Base-by-base conservation (phyloP, 2,113 vertebrate species). In the Urocynchramus pylzowi region DNA sequence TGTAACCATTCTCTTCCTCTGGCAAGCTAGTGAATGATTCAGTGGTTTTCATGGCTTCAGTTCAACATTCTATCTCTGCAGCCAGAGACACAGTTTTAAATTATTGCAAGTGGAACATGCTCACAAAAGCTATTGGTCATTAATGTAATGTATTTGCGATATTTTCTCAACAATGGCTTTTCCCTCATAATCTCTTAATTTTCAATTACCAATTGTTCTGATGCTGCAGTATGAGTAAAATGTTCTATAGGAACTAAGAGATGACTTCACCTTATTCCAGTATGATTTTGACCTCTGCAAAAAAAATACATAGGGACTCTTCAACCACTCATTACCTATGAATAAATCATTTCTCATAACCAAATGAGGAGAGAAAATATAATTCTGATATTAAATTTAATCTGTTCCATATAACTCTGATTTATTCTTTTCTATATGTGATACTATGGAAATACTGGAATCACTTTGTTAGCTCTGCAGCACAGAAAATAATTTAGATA, bases 11-110 rank as follows among this genome's bases (percentile, higher is more conserved):
- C 37, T 92, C 59, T 74, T 85, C 42, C 22, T 67, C 50, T 3
- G 2, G n/a, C 59, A 78, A 88, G 21, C 24, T 68, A 64, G 83
- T 77, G 77, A 92, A 94, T 87, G 69, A 92, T 95, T 96, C 78
- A 86, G 26, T 50, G 41, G 19, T 74, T 85, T 94, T 89, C 60
- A 83, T 87, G 78, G 73, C 37, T 94, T 78, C 75, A 59, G 61
- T 69, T 87, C 47, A 64, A 54, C 31, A 39, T 53, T 50, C 30
- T 65, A 18, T 69, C 87, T 80, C 59, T 88, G 87, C 68, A 96
- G 63, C 52, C 37, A 39, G 70, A 85, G 59, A 90, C 30, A 75
- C 3, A n/a, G 12, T 42, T 85, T 92, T 65, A 86, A 92, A 92
- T 80, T 53, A 65, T 10, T 79, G 12, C 17, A 47, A 42, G 63